These are phyloP conservation scores for Nesidiocoris tenuis DNA, from an alignment of 2,888 invertebrate genomes.

Conservation along the genomic window DNA sequence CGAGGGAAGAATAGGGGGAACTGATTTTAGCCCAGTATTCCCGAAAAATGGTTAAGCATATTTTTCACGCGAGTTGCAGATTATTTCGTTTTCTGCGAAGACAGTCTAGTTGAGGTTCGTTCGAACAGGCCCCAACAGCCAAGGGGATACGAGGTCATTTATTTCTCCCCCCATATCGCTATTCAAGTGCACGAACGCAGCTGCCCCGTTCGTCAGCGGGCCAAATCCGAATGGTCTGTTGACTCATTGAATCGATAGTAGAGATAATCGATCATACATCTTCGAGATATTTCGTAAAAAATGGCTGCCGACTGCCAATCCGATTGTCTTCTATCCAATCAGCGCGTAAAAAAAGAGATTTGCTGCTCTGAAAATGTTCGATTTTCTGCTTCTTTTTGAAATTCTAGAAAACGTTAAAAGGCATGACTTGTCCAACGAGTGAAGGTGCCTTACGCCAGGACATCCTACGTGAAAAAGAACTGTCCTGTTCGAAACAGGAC, in stretches of 20 bases:
- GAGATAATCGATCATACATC: background rate
- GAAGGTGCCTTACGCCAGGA: too few relatives aligned
- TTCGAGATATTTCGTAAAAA: background rate
- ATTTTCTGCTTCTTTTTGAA: background rate
- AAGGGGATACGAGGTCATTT: slow-evolving; percentile 48
- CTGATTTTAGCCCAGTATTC: too few relatives aligned
- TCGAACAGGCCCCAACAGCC: slow-evolving; percentile 1
- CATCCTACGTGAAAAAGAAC: too few relatives aligned
- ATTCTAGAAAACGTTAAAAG: too few relatives aligned
- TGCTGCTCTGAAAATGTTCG: background rate
- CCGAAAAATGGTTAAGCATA: background rate
- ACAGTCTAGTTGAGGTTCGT: slow-evolving; percentile 35
- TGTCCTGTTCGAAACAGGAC: too few relatives aligned
- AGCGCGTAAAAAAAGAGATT: background rate
- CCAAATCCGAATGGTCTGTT: background rate
- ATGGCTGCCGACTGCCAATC: too few relatives aligned
- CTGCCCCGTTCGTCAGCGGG: slow-evolving; percentile 42
- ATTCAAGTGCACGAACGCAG: slow-evolving; percentile 47
- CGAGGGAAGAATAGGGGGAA: slow-evolving; percentile 3
- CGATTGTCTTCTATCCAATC: too few relatives aligned
- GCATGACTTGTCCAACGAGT: too few relatives aligned
- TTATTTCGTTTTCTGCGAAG: slow-evolving; percentile 16
- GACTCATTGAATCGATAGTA: background rate
- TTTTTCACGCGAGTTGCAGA: background rate
- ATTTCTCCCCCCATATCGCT: slow-evolving; percentile 45